Evolutionary conservation across 2,113 vertebrate species (phyloP).

Genomic region (Mormoops blainvillei): DNA sequence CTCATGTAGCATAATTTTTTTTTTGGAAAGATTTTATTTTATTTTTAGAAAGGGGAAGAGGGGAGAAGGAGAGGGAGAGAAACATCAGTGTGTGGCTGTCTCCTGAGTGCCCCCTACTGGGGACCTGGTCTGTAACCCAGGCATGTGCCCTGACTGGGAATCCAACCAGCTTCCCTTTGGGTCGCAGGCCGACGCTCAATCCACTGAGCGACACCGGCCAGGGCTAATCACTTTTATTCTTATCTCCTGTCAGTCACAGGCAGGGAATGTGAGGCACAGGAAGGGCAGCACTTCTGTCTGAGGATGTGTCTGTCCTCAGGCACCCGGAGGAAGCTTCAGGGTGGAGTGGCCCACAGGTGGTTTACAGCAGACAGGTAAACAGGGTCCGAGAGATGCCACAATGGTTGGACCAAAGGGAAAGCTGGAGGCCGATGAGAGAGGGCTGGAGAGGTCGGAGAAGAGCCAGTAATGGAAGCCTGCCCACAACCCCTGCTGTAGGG

Average conservation of each 20-base stretch:
- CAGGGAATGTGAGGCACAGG: not conserved
- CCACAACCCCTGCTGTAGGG: not conserved
- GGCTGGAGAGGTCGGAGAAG: not conserved
- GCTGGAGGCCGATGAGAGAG: not conserved
- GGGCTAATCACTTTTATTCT: conserved; percentile 67
- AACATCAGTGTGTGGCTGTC: too few species aligned
- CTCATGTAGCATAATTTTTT: not conserved
- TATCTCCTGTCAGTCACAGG: not conserved
- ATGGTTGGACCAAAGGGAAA: not conserved
- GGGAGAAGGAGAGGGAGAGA: too few species aligned
- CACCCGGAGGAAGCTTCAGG: not conserved
- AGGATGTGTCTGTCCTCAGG: not conserved
- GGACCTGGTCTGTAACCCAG: too few species aligned
- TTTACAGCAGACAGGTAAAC: not conserved
- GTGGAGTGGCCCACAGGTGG: not conserved
- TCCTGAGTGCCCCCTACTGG: too few species aligned
- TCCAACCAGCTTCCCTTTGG: too few species aligned
- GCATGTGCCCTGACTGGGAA: too few species aligned
- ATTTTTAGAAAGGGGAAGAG: too few species aligned
- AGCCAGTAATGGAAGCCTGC: not conserved
- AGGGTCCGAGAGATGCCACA: not conserved
- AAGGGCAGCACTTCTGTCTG: not conserved
- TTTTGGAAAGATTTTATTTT: too few species aligned
- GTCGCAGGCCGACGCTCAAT: too few species aligned
- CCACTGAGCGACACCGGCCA: too few species aligned